Evolutionary conservation across 2,113 vertebrate genomes (phyloP).

Genomic region (Oophaga pumilio): DNA sequence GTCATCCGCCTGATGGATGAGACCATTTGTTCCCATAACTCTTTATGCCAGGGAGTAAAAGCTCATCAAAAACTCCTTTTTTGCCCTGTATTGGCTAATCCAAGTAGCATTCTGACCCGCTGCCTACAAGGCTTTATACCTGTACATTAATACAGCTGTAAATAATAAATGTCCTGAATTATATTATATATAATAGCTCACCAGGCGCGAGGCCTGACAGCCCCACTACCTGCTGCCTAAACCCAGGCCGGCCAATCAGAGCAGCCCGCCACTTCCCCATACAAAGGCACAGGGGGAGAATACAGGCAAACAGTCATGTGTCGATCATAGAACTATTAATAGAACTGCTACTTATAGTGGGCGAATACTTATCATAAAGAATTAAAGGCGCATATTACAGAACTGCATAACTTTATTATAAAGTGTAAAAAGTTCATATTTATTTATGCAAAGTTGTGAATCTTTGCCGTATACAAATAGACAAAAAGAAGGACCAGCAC

Average conservation of each 20-base stretch:
- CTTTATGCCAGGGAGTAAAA: slow-evolving; percentile 46
- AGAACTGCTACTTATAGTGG: no score
- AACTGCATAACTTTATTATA: no score
- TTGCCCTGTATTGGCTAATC: not conserved
- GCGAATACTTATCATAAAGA: not conserved
- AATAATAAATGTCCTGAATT: slow-evolving; percentile 22
- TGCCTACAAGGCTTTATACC: not conserved
- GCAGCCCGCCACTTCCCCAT: not conserved
- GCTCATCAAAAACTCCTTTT: slow-evolving; percentile 42
- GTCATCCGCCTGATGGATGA: slow-evolving; percentile 36
- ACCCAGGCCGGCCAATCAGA: not conserved
- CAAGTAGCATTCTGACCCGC: slow-evolving; percentile 8
- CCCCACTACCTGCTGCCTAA: not conserved
- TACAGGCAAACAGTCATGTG: not conserved
- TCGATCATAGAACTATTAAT: not conserved
- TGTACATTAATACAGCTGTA: slow-evolving; percentile 4
- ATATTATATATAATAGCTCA: not conserved
- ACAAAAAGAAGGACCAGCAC: no score
- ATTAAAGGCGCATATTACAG: no score
- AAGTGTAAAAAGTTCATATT: no score
- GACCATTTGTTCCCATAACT: slow-evolving; percentile 40
- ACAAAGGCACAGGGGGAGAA: not conserved
- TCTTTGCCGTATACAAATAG: no score
- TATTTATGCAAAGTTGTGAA: no score
- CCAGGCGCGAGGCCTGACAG: not conserved